Evolutionary conservation across 2,888 invertebrate genomes (phyloP), one percentile per base, ranked within the genome.

Genomic region (Drosophila mulleri): DNA sequence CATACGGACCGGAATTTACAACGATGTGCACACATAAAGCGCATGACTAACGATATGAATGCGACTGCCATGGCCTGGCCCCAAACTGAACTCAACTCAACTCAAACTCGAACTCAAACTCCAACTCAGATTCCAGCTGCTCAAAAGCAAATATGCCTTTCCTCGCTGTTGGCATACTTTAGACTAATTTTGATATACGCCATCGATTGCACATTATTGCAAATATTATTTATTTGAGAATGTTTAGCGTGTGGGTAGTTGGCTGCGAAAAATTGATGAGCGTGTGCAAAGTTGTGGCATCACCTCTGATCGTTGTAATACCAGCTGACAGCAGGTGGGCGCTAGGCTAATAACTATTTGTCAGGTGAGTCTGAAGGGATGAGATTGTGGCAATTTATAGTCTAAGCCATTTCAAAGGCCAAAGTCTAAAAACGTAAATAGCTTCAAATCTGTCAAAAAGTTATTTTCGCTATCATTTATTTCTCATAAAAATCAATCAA

Each of bases 41-140:
- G 67, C 63, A 58, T 78, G 72, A 68, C 77, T 68, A 72, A 76
- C 80, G 77, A 80, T 72, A 56, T 54, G 41, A 66, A 65, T 57
- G 42, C 35, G 29, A 61, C 39, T 57, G 54, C 26, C 37, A 32
- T 29, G 14, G 14, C 37, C 37, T 35, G 3, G 44, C 23, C 58
- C 35, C 16, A 32, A 11, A 32, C 44, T 12, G 50, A 67, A 42
- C n/a, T 50, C 18, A 50, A 45, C 47, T n/a, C 9, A 44, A 26
- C n/a, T 23, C 12, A 42, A 67, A 41, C n/a, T 54, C 16, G 11
- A 37, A 50, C 47, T 35, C 16, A 3, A 42, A 18, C 42, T 42
- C 41, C 20, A 44, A 20, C 44, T 44, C 41, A n/a, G 45, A 23
- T 26, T 16, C 26, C 37, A 16, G 39, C 59, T 44, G 52, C 45